Evolutionary conservation across 2,797 vertebrate genomes (phyloP).

Genomic region (Sarcophilus harrisii): DNA sequence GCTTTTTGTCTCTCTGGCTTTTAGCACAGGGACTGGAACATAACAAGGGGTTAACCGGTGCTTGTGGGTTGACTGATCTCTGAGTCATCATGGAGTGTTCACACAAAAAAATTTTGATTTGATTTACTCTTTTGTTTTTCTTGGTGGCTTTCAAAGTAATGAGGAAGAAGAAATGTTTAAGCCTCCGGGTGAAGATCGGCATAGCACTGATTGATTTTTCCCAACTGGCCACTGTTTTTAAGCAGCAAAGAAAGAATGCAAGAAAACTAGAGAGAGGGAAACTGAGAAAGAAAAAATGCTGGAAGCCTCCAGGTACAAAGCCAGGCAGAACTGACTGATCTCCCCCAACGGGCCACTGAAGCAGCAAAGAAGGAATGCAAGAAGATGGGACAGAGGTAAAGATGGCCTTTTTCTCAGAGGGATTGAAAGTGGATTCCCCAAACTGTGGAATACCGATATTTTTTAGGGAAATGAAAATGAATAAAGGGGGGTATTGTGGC

Average conservation of each 20-base stretch:
- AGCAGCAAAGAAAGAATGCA: too few species aligned
- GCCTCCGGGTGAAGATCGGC: too few species aligned
- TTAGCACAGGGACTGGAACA: too few species aligned
- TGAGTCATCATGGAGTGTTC: background rate
- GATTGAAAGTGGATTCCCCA: background rate
- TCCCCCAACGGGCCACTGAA: background rate
- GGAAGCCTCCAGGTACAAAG: background rate
- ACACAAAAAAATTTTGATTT: background rate
- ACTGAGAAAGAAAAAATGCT: background rate
- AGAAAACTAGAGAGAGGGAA: too few species aligned
- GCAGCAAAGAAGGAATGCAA: background rate
- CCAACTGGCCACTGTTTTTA: too few species aligned
- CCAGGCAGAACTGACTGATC: background rate
- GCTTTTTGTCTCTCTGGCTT: too few species aligned
- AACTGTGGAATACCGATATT: background rate
- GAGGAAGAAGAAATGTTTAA: background rate
- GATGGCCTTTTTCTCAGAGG: background rate
- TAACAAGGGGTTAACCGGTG: background rate
- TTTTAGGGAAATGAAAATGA: background rate
- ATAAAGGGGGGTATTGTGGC: background rate
- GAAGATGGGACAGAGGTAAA: background rate
- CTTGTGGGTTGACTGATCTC: background rate
- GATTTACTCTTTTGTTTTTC: background rate
- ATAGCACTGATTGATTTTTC: too few species aligned
- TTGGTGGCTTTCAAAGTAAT: background rate